Percentiles rank a stretch among this genome's conserved stretches.
phyloP scores from a whole-genome alignment of 2,113 vertebrate species.

The Tamias sibiricus region DNA sequence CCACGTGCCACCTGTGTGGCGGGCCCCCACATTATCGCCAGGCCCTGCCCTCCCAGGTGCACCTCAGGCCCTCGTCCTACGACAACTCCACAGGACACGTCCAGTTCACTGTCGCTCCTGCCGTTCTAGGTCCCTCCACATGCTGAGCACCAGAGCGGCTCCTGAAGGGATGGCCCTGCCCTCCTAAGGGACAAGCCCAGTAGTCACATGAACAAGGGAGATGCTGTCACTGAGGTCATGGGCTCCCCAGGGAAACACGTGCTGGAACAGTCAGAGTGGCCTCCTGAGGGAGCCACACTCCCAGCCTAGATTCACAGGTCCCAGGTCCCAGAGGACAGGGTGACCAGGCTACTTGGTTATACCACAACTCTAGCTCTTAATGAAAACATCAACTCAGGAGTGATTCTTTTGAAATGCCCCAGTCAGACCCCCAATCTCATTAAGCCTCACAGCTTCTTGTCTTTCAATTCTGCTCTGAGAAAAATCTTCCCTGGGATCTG shows the following conservation, averaged over 20 bases:
- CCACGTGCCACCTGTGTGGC: too few species aligned
- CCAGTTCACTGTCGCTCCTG: neutral
- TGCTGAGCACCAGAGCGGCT: neutral
- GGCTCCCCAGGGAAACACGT: neutral
- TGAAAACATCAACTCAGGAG: neutral
- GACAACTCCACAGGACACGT: neutral
- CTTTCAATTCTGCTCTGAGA: constrained; percentile 9
- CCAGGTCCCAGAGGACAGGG: neutral
- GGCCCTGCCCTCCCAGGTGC: neutral
- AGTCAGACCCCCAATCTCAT: neutral
- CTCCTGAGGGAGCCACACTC: neutral
- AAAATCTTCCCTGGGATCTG: neutral
- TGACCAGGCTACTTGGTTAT: neutral
- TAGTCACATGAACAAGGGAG: neutral
- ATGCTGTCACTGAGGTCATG: neutral
- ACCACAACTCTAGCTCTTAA: neutral
- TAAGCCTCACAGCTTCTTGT: neutral
- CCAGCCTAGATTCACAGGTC: neutral
- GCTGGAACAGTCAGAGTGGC: neutral
- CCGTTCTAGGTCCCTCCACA: neutral
- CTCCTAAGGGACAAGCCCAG: neutral
- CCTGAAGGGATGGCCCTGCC: neutral
- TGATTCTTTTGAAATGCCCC: neutral
- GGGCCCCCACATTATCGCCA: neutral
- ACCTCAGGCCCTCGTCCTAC: neutral